These are phyloP conservation scores for Eilema griseolum DNA, from an alignment of 2,888 invertebrate species.

Conservation along the genomic window DNA sequence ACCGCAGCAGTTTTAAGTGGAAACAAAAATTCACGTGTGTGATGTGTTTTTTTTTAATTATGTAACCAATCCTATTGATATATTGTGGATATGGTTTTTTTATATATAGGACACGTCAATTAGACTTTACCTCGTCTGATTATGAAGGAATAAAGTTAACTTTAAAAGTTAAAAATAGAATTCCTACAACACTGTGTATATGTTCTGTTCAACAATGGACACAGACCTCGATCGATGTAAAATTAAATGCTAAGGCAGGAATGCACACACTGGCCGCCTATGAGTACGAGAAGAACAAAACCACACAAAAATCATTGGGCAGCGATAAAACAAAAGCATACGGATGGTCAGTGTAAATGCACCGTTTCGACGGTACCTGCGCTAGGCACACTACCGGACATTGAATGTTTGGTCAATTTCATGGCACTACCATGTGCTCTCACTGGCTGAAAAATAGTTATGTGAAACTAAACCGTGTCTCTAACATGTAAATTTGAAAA, in stretches of 20 bases:
- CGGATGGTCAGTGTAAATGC: conserved; percentile 55
- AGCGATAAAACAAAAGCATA: conserved; percentile 44
- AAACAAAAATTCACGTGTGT: no score
- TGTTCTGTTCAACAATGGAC: not conserved
- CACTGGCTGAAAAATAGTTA: not conserved
- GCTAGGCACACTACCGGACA: conserved; percentile 46
- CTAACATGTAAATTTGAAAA: no score
- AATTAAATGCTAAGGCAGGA: conserved; percentile 8
- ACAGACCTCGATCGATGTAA: not conserved
- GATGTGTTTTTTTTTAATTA: no score
- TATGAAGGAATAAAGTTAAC: no score
- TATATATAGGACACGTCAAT: no score
- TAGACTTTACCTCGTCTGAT: no score
- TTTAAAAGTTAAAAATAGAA: no score
- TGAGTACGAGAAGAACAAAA: conserved; percentile 13
- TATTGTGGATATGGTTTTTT: no score
- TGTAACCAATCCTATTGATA: no score
- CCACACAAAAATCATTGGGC: conserved; percentile 36
- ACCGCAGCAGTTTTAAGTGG: no score
- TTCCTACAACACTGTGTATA: not conserved
- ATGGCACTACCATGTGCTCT: conserved; percentile 50
- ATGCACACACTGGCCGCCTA: conserved; percentile 9
- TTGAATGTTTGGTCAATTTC: conserved; percentile 68
- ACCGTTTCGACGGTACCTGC: conserved; percentile 52
- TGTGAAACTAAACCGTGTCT: no score